A percentile compares a stretch with the other conserved stretches of the same genome.
These are phyloP conservation scores for Gallinago solitaria DNA, from an alignment of 2,797 vertebrate species.

Conservation along the genomic window DNA sequence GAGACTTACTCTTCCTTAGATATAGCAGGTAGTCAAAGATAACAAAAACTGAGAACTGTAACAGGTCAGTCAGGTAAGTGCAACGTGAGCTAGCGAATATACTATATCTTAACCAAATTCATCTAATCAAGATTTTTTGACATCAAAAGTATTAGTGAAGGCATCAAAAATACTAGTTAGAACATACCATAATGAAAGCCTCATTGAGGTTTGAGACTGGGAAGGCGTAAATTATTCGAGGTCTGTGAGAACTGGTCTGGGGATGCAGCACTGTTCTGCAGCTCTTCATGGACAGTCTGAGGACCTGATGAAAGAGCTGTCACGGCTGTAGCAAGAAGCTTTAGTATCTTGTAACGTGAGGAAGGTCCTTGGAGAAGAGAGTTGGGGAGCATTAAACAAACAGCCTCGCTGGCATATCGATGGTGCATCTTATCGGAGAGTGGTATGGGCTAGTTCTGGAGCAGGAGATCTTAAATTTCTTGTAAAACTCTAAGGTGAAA, in stretches of 20 bases:
- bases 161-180: neutral
- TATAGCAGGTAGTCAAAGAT: neutral
- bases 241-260: neutral
- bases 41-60: neutral
- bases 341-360: neutral
- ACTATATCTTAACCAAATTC: neutral
- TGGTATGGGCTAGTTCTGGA: neutral
- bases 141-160: neutral
- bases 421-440: neutral
- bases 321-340: neutral
- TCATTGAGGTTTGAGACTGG: neutral
- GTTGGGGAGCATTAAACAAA: neutral
- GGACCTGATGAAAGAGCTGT: neutral
- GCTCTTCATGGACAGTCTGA: neutral
- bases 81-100: neutral
- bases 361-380: neutral
- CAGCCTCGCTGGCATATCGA: neutral
- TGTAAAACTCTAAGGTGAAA: neutral
- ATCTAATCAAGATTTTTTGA: neutral
- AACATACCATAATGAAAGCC: neutral
- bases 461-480: neutral
- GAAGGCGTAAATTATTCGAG: neutral
- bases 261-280: neutral
- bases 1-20: neutral
- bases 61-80: neutral